Evolutionary conservation across 2,888 invertebrate species (phyloP).

Genomic region (Acronicta psi): DNA sequence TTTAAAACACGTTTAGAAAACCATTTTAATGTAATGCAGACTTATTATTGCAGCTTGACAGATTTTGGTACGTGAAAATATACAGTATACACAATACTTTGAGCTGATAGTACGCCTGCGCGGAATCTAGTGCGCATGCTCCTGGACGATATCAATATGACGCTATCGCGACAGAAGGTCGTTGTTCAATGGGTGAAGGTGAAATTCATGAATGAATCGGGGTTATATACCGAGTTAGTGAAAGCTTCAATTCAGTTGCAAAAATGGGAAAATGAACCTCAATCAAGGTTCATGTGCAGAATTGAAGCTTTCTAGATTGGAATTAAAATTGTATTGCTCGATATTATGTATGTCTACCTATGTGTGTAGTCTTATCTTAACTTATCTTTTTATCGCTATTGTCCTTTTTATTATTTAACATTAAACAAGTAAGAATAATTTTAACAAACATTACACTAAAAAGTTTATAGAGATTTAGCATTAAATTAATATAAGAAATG

Average conservation of each 20-base stretch:
- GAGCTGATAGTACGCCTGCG: slow-evolving; percentile 71
- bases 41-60: slow-evolving; percentile 79
- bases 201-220: slow-evolving; percentile 78
- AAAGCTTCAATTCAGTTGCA: slow-evolving; percentile 45
- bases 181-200: slow-evolving; percentile 79
- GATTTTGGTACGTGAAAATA: slow-evolving; percentile 72
- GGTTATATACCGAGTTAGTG: slow-evolving; percentile 16
- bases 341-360: too few relatives aligned
- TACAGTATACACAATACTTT: slow-evolving; percentile 75
- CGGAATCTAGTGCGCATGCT: slow-evolving; percentile 71
- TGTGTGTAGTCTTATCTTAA: too few relatives aligned
- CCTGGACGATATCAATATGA: slow-evolving; percentile 81
- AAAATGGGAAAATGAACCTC: slow-evolving; percentile 19
- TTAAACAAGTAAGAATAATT: too few relatives aligned
- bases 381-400: too few relatives aligned
- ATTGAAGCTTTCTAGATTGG: too few relatives aligned
- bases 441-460: too few relatives aligned
- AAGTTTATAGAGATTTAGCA: too few relatives aligned
- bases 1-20: slow-evolving; percentile 52
- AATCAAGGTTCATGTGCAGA: too few relatives aligned
- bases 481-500: too few relatives aligned
- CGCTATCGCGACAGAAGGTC: slow-evolving; percentile 71
- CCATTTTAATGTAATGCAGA: slow-evolving; percentile 65
- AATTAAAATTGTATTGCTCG: too few relatives aligned
- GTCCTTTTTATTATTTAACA: too few relatives aligned